phyloP scores from a whole-genome alignment of 1,140 invertebrate genomes.

The Dinoponera quadriceps region DNA sequence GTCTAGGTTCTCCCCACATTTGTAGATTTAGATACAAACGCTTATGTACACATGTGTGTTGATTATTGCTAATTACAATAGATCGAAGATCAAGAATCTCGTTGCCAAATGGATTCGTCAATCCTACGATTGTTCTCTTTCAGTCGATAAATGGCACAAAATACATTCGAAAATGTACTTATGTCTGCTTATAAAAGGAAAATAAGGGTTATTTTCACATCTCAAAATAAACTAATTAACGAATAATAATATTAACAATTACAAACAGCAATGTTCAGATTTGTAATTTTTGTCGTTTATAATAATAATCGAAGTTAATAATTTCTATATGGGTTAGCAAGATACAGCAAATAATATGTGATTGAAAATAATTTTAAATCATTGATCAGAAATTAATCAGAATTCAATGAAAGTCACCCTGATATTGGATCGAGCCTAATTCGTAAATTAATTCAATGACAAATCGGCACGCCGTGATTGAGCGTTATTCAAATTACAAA shows the following conservation, averaged over 20 bases:
- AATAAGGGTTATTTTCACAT: too few species aligned
- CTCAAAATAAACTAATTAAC: too few species aligned
- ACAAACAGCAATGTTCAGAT: too few species aligned
- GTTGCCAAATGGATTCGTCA: background rate
- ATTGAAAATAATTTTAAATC: too few species aligned
- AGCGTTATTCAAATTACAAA: constrained; percentile 2
- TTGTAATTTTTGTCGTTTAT: too few species aligned
- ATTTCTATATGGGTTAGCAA: too few species aligned
- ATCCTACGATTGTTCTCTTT: background rate
- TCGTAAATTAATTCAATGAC: background rate
- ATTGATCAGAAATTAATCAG: too few species aligned
- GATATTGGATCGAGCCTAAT: background rate
- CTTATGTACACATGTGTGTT: background rate
- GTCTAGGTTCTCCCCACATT: too few species aligned
- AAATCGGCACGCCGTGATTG: background rate
- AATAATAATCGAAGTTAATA: too few species aligned
- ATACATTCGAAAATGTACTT: background rate
- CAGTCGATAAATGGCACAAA: background rate
- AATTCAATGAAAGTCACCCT: too few species aligned
- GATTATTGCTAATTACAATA: constrained; percentile 27
- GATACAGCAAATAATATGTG: too few species aligned
- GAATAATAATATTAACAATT: too few species aligned
- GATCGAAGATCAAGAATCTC: background rate
- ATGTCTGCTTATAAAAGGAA: background rate
- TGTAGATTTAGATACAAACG: background rate